Evolutionary conservation across 1,140 invertebrate genomes (phyloP).

Genomic region (Drosophila lacteicornis): DNA sequence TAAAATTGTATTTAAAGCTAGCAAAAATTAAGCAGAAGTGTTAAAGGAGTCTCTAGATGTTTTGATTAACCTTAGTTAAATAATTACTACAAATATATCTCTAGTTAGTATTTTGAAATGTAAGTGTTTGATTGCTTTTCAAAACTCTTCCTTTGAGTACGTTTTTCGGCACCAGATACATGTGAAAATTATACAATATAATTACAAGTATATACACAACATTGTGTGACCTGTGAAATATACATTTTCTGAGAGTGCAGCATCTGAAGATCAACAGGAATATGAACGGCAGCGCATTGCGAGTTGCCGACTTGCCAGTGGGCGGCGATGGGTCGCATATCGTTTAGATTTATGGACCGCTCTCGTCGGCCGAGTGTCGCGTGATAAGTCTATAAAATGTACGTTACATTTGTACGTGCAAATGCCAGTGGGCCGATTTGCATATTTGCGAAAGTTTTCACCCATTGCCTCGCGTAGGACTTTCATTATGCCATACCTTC

Average conservation of each 20-base stretch:
- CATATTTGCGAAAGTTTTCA: constrained; percentile 73
- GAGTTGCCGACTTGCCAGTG: constrained; percentile 45
- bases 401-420: constrained; percentile 76
- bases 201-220: not conserved
- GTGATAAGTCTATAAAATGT: constrained; percentile 83
- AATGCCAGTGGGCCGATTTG: constrained; percentile 78
- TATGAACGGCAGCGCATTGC: constrained; percentile 35
- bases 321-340: constrained; percentile 72
- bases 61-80: too few species aligned
- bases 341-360: constrained; percentile 76
- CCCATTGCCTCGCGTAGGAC: constrained; percentile 55
- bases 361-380: constrained; percentile 64
- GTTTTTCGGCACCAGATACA: not conserved
- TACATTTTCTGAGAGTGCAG: constrained; percentile 2
- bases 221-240: not conserved
- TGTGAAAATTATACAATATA: not conserved
- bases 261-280: not conserved
- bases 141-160: not conserved
- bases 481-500: constrained; percentile 55
- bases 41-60: too few species aligned
- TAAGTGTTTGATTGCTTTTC: not conserved
- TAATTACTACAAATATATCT: too few species aligned
- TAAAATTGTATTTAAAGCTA: too few species aligned
- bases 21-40: too few species aligned
- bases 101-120: too few species aligned